phyloP scores from a whole-genome alignment of 2,797 vertebrate genomes.

The Paguma larvata region DNA sequence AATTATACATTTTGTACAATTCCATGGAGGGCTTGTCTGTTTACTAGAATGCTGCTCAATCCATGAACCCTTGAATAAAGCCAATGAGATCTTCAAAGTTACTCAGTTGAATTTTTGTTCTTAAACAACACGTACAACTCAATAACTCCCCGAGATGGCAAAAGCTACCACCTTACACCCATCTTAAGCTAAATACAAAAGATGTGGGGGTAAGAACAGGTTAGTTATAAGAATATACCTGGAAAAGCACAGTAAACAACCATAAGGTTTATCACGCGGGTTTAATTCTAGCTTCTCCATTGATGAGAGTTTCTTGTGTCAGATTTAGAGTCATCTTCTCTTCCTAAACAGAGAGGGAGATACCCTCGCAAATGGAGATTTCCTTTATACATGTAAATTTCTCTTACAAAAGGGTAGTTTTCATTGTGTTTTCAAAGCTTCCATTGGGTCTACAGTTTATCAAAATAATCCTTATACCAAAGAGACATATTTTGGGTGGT shows the following conservation, averaged over 20 bases:
- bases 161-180: not conserved
- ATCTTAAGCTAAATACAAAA: not conserved
- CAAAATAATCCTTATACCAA: not conserved
- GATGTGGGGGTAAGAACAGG: not conserved
- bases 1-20: not conserved
- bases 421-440: not conserved
- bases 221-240: not conserved
- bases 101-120: not conserved
- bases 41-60: not conserved
- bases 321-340: not conserved
- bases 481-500: not conserved
- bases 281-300: not conserved
- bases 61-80: not conserved
- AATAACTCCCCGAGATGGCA: not conserved
- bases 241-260: too few relatives aligned
- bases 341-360: not conserved
- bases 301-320: not conserved
- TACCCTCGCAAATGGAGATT: not conserved
- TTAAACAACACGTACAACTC: not conserved
- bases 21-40: not conserved
- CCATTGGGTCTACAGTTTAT: not conserved
- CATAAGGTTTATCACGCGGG: not conserved
- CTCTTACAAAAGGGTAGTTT: not conserved
- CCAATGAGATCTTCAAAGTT: not conserved
- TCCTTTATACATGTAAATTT: not conserved